Percentiles rank a stretch among this genome's conserved stretches.
Evolutionary conservation across 2,113 vertebrate species (phyloP).

Genomic region (Calidris pugnax): DNA sequence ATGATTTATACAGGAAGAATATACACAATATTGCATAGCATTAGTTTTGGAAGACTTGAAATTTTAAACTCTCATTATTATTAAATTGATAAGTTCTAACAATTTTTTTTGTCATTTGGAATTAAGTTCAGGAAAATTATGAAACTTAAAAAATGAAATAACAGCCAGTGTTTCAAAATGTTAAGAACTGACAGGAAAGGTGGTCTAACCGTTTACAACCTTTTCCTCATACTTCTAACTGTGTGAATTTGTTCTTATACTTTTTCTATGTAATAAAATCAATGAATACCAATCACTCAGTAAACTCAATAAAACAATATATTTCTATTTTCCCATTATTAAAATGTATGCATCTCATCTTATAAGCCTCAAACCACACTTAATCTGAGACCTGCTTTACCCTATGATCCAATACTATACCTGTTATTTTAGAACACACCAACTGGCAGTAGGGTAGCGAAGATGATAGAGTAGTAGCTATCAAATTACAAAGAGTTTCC

Average conservation of each 20-base stretch:
- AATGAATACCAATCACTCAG: not conserved
- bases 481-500: not conserved
- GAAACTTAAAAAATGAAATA: not conserved
- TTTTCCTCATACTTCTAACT: not conserved
- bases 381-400: not conserved
- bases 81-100: not conserved
- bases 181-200: not conserved
- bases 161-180: not conserved
- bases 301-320: not conserved
- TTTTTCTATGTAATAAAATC: not conserved
- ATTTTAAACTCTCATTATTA: not conserved
- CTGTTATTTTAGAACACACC: not conserved
- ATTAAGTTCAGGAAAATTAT: not conserved
- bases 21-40: not conserved
- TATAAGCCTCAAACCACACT: not conserved
- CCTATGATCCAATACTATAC: not conserved
- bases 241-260: not conserved
- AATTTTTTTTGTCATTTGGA: not conserved
- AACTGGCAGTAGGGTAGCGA: not conserved
- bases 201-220: not conserved
- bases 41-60: not conserved
- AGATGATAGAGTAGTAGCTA: not conserved
- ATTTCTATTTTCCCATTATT: not conserved
- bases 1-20: not conserved
- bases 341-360: not conserved